Evolutionary conservation across 2,888 invertebrate species (phyloP), one percentile per base, ranked within the genome.

Genomic region (Seira musarum): DNA sequence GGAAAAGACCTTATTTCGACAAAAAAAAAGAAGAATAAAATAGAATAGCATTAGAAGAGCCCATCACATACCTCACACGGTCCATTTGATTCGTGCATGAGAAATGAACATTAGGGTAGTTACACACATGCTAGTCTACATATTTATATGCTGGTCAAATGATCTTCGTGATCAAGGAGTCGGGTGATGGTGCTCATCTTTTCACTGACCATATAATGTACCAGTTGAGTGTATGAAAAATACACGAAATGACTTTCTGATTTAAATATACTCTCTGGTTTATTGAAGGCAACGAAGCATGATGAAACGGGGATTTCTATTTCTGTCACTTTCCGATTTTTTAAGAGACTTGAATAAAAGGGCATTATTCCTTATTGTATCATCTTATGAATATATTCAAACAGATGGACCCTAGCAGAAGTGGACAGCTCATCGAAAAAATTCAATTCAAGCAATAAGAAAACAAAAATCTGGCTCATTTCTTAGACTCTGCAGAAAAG

Each of bases 21-120:
- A 65, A 40, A 80, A 79, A 81, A 78, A 78, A 65, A 71, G 24
- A 66, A 65, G 73, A 75, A 30, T 30, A 30, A 30, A 72, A 81
- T 76, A 80, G 82, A 78, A 82, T 82, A 82, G 82, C 81, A 83
- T 82, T 81, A 80, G 81, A 75, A 75, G 70, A 57, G 66, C 30
- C 30, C 75, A 76, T 80, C 72, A 73, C 82, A 81, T 77, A 80
- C 80, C 82, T 80, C 71, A 75, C 78, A 83, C 80, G 84, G 78
- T 75, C 84, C 84, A 84, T 84, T 84, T 84, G 84, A 81, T 80
- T 84, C 84, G 81, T 82, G 84, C 80, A 83, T 84, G 84, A 82
- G 80, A 81, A 84, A 84, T 83, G 81, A 77, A 78, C 72, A 82
- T 69, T 75, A 69, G 13, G 49, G 49, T 49, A 49, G 49, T 49